Evolutionary conservation across 2,113 vertebrate genomes (phyloP), one percentile per base, ranked within the genome.

Genomic region (Poecile atricapillus): DNA sequence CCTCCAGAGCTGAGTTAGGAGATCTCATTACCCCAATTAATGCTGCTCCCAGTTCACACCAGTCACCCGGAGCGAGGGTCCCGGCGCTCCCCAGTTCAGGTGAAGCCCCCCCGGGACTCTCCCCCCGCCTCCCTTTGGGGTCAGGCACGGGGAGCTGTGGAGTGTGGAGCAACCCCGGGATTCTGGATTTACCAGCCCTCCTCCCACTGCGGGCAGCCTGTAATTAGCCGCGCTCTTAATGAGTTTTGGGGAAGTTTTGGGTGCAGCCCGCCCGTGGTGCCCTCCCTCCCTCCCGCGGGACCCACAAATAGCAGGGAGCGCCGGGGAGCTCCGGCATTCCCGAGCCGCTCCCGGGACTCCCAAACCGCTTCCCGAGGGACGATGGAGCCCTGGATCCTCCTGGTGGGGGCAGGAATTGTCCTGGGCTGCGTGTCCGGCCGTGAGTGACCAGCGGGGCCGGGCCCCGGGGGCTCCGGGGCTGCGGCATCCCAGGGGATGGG

Each of bases 161-260:
- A 88, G 83, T 37, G 56, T 31, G 79, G 59, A 88, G 83, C 90
- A 55, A 83, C 1, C 14, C 70, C 2, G 35, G 84, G 39, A 89
- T 83, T 89, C 95, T 55, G 90, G 96, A 93, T 88, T 90, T 94
- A 86, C 96, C 94, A 74, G 95, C 79, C 85, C 80, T 76, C 62
- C 88, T 79, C 88, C 62, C 88, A 46, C 20, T 5, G 41, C 5
- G 5, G 63, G 50, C 63, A 93, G 33, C 68, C 93, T 95, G 4
- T 93, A 94, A 96, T 96, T 95, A 96, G 47, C 46, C 27, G 0
- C 0, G 43, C 27, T 0, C 75, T 1, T 92, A 68, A 95, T 52
- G 93, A 95, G 46, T 39, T 85, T 86, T 77, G 90, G 71, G 63
- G 15, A 58, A 60, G 68, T 70, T 39, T 65, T 2, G 91, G 59